A percentile compares a stretch with the other conserved stretches of the same genome.
Conservation (phyloP, 2,888 invertebrate genomes). For the Odontothrips loti region DNA sequence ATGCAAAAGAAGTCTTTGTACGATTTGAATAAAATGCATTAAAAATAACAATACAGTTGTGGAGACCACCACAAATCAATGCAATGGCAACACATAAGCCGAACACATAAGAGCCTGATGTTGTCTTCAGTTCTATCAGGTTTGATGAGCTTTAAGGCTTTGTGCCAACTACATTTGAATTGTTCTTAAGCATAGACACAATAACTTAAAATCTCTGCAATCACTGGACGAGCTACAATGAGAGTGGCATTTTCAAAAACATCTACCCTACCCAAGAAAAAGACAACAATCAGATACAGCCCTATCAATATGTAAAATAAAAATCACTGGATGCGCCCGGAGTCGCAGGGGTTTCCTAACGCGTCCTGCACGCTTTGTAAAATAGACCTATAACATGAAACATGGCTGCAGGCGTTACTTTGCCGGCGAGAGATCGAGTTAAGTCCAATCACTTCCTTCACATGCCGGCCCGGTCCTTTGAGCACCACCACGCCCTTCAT, state of each 20-base stretch:
- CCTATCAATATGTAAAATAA: neutral
- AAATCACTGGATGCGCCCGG: slow-evolving; percentile 5
- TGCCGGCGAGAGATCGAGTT: neutral
- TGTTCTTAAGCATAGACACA: neutral
- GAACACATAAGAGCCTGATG: neutral
- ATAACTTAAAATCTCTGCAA: slow-evolving; percentile 7
- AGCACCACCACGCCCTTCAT: neutral
- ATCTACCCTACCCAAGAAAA: neutral
- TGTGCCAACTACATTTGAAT: neutral
- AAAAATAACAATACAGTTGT: neutral
- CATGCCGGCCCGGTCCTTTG: neutral
- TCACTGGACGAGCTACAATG: slow-evolving; percentile 9
- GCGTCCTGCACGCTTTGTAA: neutral
- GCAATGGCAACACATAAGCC: neutral
- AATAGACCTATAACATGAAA: neutral
- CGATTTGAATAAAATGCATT: slow-evolving; percentile 20
- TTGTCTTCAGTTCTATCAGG: slow-evolving; percentile 20
- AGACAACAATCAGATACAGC: neutral
- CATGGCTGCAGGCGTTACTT: neutral
- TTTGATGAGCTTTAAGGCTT: neutral
- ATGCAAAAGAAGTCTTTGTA: slow-evolving; percentile 18
- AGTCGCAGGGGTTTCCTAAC: neutral
- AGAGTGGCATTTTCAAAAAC: neutral
- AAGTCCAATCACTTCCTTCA: neutral
- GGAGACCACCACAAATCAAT: neutral